Evolutionary conservation across 2,888 invertebrate genomes (phyloP).

Genomic region (Tenthredo distinguenda): DNA sequence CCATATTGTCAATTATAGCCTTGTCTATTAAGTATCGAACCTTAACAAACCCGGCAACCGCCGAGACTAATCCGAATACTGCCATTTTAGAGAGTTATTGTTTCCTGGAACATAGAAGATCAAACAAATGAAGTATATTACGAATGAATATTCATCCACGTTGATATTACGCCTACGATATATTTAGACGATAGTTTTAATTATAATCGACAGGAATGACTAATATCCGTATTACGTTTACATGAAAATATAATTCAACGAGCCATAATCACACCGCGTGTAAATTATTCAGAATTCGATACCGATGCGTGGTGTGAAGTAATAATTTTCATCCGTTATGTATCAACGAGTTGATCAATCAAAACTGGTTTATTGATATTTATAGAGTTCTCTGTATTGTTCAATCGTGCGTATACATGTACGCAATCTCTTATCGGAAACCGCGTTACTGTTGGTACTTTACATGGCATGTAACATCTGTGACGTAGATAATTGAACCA

Average conservation of each 20-base stretch:
- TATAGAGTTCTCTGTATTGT: neutral
- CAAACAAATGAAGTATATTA: neutral
- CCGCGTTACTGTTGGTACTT: too few species aligned
- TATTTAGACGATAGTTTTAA: neutral
- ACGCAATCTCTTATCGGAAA: slow-evolving; percentile 6
- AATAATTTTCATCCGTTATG: neutral
- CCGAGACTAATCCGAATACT: slow-evolving; percentile 91
- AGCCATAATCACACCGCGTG: neutral
- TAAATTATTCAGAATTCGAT: neutral
- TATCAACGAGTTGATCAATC: neutral
- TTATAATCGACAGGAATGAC: neutral
- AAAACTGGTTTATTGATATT: slow-evolving; percentile 19
- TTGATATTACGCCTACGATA: too few species aligned
- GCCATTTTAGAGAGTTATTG: slow-evolving; percentile 81
- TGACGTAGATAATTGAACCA: neutral
- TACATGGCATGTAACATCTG: neutral
- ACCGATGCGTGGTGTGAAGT: neutral
- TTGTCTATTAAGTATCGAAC: slow-evolving; percentile 93
- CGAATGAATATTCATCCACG: neutral
- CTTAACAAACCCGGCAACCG: slow-evolving; percentile 94
- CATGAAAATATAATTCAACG: neutral
- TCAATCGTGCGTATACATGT: neutral
- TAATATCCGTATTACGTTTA: neutral
- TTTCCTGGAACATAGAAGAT: slow-evolving; percentile 21
- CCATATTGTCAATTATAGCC: slow-evolving; percentile 93